These are phyloP conservation scores for Melitaea cinxia DNA, from an alignment of 1,140 invertebrate species.

Conservation along the genomic window DNA sequence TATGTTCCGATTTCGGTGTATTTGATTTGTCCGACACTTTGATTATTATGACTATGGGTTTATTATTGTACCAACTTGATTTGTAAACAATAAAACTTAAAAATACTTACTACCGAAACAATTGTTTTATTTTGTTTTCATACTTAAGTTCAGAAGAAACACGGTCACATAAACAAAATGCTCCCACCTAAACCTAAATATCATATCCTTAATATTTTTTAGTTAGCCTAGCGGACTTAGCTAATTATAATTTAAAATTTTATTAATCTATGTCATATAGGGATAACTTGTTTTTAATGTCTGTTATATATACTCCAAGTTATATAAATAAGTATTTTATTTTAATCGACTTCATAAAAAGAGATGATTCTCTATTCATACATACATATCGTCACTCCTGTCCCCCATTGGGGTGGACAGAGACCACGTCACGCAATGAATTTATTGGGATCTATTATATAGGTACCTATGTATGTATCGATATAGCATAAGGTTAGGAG, in stretches of 20 bases:
- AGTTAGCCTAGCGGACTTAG: conserved; percentile 11
- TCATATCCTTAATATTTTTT: conserved; percentile 8
- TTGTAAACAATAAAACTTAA: conserved; percentile 13
- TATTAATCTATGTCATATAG: conserved; percentile 6
- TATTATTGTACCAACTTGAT: conserved; percentile 10
- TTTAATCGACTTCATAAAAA: conserved; percentile 14
- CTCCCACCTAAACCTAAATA: conserved; percentile 9
- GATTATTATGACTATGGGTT: not conserved
- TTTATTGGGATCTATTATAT: conserved; percentile 11
- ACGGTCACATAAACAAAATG: not conserved
- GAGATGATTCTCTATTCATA: conserved; percentile 9
- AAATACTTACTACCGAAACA: conserved; percentile 11
- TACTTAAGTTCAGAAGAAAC: conserved; percentile 10
- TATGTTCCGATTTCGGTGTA: conserved; percentile 7
- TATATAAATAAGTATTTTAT: conserved; percentile 13
- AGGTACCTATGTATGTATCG: conserved; percentile 8
- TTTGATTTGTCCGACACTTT: conserved; percentile 15
- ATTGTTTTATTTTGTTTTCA: conserved; percentile 11
- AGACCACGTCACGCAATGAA: conserved; percentile 7
- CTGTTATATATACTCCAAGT: conserved; percentile 13
- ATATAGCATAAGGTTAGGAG: conserved; percentile 3
- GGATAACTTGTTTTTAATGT: conserved; percentile 14
- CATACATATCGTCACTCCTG: conserved; percentile 11
- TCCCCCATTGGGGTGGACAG: conserved; percentile 6
- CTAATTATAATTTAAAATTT: conserved; percentile 13